Evolutionary conservation across 2,113 vertebrate species (phyloP), one percentile per base, ranked within the genome.

Genomic region (Anser cygnoides): DNA sequence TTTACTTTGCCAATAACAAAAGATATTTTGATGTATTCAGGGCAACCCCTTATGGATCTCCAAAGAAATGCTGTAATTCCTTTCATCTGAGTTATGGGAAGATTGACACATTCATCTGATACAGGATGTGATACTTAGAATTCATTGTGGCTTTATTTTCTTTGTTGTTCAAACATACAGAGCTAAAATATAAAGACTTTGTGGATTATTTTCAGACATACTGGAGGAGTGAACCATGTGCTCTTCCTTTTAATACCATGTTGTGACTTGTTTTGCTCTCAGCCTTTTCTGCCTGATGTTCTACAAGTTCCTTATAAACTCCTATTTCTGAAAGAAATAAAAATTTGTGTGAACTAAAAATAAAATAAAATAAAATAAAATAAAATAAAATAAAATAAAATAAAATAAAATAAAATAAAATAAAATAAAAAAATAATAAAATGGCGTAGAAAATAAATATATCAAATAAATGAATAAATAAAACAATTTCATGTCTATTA

Each of bases 41-140:
- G 63, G 43, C 3, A 10, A 95, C 21, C 43, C 90, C 39, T 88
- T 78, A 82, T 7, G n/a, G 62, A 86, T 92, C 76, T 95, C 67
- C 65, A 87, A 86, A 95, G 80, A 91, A 96, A 79, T 82, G 29
- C 16, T 94, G 28, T 67, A 91, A 86, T 73, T 95, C 55, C 41
- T 22, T 96, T 96, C 84, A 74, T 94, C 84, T 81, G 74, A 55
- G 88, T 97, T 73, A 50, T 78, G 59, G 68, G 46, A 93, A 97
- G 97, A 97, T 70, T 95, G 88, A 97, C 97, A 29, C 96, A 95
- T 97, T 94, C 4, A 92, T 96, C 84, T 92, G 22, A 62, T 58
- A 83, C 50, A 95, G 57, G 21, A 41, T 92, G 6, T 65, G 44
- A 92, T 79, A 89, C 19, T 90, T 89, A 44, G 33, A 28, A 15